These are phyloP conservation scores for Meta bourneti DNA, from an alignment of 2,888 invertebrate species.

Conservation along the genomic window DNA sequence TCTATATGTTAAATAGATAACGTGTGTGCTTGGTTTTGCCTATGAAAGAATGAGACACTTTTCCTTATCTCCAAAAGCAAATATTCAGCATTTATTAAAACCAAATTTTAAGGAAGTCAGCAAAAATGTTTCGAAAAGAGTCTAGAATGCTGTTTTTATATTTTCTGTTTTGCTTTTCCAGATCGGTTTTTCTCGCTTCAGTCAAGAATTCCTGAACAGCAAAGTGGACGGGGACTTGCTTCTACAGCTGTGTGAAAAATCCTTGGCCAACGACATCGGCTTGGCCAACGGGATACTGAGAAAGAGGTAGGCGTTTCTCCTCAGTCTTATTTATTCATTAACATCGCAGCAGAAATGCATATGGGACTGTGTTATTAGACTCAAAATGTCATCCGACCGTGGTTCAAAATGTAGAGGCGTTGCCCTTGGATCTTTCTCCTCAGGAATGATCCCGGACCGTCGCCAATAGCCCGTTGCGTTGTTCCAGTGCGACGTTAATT, in stretches of 20 bases:
- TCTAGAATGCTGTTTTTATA: not conserved
- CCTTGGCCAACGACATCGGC: constrained; percentile 94
- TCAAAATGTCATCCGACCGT: too few relatives aligned
- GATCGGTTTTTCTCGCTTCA: constrained; percentile 94
- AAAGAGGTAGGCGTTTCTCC: constrained; percentile 83
- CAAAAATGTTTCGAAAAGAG: not conserved
- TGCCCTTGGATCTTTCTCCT: too few relatives aligned
- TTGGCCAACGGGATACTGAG: constrained; percentile 95
- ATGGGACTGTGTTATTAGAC: not conserved
- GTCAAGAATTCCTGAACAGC: constrained; percentile 91
- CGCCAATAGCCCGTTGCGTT: too few relatives aligned
- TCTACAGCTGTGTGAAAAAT: constrained; percentile 93
- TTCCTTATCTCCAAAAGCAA: too few relatives aligned
- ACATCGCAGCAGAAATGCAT: not conserved
- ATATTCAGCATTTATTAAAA: too few relatives aligned
- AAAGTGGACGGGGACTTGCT: constrained; percentile 98
- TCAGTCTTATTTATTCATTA: not conserved
- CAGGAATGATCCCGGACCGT: too few relatives aligned
- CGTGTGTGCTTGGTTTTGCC: too few relatives aligned
- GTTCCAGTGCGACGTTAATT: too few relatives aligned
- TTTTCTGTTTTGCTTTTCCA: constrained; percentile 78
- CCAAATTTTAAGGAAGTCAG: too few relatives aligned
- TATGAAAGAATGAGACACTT: too few relatives aligned
- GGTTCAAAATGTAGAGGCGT: too few relatives aligned
- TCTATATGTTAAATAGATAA: too few relatives aligned